phyloP scores from a whole-genome alignment of 1,140 invertebrate genomes.

The Drosophila obscura region DNA sequence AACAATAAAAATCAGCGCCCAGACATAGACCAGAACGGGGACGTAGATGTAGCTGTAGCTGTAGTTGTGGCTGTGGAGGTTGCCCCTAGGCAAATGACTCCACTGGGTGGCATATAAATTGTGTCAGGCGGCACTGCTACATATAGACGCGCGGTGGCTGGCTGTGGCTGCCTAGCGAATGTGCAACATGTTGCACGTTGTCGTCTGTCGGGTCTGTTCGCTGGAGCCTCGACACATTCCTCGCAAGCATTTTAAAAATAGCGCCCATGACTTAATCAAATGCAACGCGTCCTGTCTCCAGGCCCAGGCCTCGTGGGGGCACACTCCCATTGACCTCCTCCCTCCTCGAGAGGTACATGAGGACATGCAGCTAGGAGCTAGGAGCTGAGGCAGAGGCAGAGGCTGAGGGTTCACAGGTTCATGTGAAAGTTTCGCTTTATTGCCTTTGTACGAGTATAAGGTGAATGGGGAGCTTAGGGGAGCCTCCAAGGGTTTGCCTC shows the following conservation, averaged over 20 bases:
- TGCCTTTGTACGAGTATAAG: constrained; percentile 45
- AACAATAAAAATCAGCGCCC: constrained; percentile 78
- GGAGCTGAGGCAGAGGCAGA: constrained; percentile 19
- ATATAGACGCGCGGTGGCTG: constrained; percentile 17
- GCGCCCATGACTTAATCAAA: constrained; percentile 80
- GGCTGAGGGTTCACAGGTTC: constrained; percentile 69
- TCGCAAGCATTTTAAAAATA: constrained; percentile 71
- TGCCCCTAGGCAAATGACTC: constrained; percentile 29
- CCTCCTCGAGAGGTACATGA: constrained; percentile 42
- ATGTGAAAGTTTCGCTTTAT: constrained; percentile 77
- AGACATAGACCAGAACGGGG: constrained; percentile 34
- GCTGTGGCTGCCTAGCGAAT: constrained; percentile 50
- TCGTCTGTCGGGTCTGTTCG: constrained; percentile 9
- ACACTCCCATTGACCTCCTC: background rate
- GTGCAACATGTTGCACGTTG: constrained; percentile 78
- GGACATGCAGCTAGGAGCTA: constrained; percentile 68
- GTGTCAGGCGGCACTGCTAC: constrained; percentile 33
- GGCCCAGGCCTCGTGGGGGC: background rate
- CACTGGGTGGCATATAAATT: constrained; percentile 50
- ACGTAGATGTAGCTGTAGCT: constrained; percentile 25
- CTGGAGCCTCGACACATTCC: constrained; percentile 59
- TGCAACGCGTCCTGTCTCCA: constrained; percentile 48
- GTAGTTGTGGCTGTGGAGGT: constrained; percentile 17
- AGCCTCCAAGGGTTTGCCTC: constrained; percentile 9
- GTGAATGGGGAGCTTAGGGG: background rate